A percentile compares a stretch with the other conserved stretches of the same genome.
Conservation (phyloP, 2,113 vertebrate species). For the Mugil cephalus region DNA sequence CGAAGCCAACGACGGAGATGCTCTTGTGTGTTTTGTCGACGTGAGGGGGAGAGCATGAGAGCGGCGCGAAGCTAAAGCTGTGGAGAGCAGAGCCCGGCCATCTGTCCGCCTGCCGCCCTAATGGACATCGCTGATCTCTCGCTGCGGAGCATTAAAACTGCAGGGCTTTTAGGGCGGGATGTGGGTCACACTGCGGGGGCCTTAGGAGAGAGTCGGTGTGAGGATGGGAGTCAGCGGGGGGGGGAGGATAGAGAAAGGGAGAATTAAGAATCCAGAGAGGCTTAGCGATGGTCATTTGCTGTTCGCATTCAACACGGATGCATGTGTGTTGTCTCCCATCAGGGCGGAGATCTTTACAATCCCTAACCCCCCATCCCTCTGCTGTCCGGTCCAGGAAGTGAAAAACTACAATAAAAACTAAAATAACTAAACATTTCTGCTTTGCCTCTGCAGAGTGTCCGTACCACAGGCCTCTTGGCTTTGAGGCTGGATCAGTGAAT, state of each 20-base stretch:
- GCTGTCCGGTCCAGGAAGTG: not conserved
- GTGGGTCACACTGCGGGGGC: conserved; percentile 56
- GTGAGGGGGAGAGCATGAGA: conserved; percentile 19
- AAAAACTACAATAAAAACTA: not conserved
- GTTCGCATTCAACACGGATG: conserved; percentile 10
- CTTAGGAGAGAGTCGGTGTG: conserved; percentile 8
- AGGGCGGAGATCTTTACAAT: conserved; percentile 11
- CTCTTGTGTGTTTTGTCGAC: conserved; percentile 19
- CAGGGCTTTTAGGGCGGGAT: conserved; percentile 72
- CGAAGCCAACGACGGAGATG: not conserved
- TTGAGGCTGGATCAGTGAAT: conserved; percentile 91
- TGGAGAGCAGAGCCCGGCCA: conserved; percentile 56
- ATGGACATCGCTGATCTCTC: conserved; percentile 73
- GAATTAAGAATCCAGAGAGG: conserved; percentile 36
- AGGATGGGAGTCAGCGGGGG: conserved; percentile 20
- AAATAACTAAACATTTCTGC: not conserved
- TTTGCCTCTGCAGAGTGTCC: conserved; percentile 89
- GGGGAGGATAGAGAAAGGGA: conserved; percentile 26
- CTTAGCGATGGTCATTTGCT: conserved; percentile 33
- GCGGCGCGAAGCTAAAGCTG: conserved; percentile 51
- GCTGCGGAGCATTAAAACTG: conserved; percentile 65
- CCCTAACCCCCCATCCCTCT: too few species aligned
- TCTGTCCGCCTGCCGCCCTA: conserved; percentile 71
- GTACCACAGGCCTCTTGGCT: conserved; percentile 94
- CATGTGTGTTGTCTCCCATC: conserved; percentile 17